Evolutionary conservation across 1,140 invertebrate species (phyloP), one percentile per base, ranked within the genome.

Genomic region (Bombus waltoni): DNA sequence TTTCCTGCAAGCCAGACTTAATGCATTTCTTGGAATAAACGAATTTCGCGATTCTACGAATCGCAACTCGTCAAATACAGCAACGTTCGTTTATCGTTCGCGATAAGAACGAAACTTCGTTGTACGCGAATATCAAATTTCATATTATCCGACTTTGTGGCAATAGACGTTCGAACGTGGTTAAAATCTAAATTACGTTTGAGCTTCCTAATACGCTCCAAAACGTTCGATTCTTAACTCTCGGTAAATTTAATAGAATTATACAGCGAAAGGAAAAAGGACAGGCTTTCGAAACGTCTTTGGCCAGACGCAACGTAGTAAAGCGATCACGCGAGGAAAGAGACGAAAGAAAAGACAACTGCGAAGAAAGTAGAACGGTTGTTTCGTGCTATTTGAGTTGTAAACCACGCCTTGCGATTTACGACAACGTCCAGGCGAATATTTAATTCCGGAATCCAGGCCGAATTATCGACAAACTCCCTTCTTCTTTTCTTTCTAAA

Each of bases 381-480:
- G 87, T 81, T 83, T 89, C 84, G 76, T 80, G 44, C 87, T 80
- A 81, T 88, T 86, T 86, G n/a, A 83, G 25, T 72, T 53, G 68
- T 71, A 71, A 89, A 89, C 42, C 76, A 35, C 62, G 42, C 25
- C 38, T 77, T 42, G 2, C n/a, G 62, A 57, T 32, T 68, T 72
- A 77, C 22, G 28, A 74, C 22, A 11, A 32, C 18, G 38, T 66
- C 47, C 3, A 42, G 25, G 65, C 38, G 74, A 87, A 80, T 57
- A 53, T 28, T 42, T 53, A 53, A 53, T 35, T 32, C 40, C 42
- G n/a, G 28, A 71, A 80, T 76, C 40, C 25, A 59, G 71, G 68
- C 53, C 35, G 25, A 68, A 83, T 76, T 42, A 28, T n/a, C 53
- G 13, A 32, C 25, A 35, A 35, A 22, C 10, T 65, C 2, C 11